Conservation (phyloP, 2,113 vertebrate species). For the Elephantulus edwardii region DNA sequence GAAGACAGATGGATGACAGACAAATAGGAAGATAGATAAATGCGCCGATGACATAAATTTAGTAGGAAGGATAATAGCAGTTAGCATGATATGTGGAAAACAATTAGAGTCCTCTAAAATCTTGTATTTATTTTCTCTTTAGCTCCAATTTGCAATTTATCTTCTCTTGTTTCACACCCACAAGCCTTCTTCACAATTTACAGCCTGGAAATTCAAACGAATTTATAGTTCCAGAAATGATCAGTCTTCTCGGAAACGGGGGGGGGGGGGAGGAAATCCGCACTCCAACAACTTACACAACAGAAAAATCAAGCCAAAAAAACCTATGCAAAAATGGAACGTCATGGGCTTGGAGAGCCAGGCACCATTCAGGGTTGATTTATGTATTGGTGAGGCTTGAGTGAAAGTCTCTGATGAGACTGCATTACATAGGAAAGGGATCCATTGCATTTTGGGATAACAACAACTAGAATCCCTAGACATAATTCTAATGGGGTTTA, state of each 20-base stretch:
- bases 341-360: slow-evolving; percentile 15
- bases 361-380: slow-evolving; percentile 45
- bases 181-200: slow-evolving; percentile 74
- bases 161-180: slow-evolving; percentile 80
- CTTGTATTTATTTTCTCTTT: slow-evolving; percentile 82
- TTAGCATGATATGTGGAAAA: slow-evolving; percentile 82
- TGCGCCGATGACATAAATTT: slow-evolving; percentile 77
- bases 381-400: slow-evolving; percentile 67
- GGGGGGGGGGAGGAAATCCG: background rate
- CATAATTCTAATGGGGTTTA: background rate
- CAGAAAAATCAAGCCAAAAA: no score
- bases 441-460: slow-evolving; percentile 46
- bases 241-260: slow-evolving; percentile 65
- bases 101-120: slow-evolving; percentile 81
- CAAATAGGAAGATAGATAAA: slow-evolving; percentile 83
- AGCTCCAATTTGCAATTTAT: slow-evolving; percentile 80
- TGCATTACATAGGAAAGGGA: slow-evolving; percentile 24
- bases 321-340: slow-evolving; percentile 58
- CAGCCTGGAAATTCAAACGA: slow-evolving; percentile 77
- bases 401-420: slow-evolving; percentile 49
- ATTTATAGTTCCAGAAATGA: slow-evolving; percentile 75
- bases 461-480: background rate
- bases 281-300: no score
- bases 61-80: slow-evolving; percentile 79
- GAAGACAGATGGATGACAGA: slow-evolving; percentile 84